phyloP scores from a whole-genome alignment of 2,797 vertebrate genomes.

The Moxostoma hubbsi region DNA sequence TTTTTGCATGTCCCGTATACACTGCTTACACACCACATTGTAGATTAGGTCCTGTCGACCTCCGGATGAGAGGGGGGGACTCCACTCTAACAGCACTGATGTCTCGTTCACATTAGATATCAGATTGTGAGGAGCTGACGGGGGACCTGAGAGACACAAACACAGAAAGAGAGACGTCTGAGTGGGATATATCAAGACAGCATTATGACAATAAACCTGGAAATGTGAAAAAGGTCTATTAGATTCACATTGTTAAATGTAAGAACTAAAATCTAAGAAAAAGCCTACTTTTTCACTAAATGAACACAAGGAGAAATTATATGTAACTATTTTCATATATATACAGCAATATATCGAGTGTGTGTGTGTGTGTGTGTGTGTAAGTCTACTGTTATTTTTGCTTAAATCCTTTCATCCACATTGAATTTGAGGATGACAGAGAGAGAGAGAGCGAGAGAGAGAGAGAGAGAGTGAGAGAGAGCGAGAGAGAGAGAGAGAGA shows the following conservation, averaged over 20 bases:
- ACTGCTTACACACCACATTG: constrained; percentile 93
- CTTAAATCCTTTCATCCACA: background rate
- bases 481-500: constrained; percentile 15
- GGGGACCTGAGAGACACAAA: constrained; percentile 81
- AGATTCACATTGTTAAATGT: no score
- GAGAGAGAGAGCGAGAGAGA: background rate
- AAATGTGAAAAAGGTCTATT: no score
- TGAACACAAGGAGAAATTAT: no score
- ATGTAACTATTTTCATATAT: no score
- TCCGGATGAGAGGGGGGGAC: constrained; percentile 85
- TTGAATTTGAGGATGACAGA: background rate
- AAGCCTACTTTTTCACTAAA: no score
- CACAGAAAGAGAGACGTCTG: constrained; percentile 15
- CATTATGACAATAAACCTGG: no score
- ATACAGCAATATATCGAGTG: background rate
- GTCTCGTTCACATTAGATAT: constrained; percentile 98
- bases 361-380: constrained; percentile 3
- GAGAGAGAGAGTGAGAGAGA: constrained; percentile 32
- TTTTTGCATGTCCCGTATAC: constrained; percentile 81
- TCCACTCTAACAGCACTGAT: constrained; percentile 97
- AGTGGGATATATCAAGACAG: no score
- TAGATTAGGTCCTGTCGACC: constrained; percentile 93
- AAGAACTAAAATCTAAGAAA: no score
- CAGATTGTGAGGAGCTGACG: constrained; percentile 90
- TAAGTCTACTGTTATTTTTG: constrained; percentile 3